phyloP scores from a whole-genome alignment of 1,140 invertebrate species.

The Achroia grisella region DNA sequence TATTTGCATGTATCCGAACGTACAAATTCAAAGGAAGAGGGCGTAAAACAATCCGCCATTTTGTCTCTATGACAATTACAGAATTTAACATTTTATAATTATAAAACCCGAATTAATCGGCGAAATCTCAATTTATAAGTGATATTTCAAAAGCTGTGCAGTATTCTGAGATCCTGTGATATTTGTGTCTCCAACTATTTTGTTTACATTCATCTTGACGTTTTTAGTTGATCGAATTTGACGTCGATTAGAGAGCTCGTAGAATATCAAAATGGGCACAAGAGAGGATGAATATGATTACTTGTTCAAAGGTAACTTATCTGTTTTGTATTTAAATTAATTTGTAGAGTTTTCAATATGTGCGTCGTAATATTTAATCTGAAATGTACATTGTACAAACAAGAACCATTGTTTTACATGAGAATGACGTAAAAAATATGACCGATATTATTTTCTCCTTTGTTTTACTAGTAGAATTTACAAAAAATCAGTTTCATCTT shows the following conservation, averaged over 20 bases:
- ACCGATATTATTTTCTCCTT: conserved; percentile 22
- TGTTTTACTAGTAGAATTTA: conserved; percentile 19
- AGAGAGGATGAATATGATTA: conserved; percentile 99
- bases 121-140: conserved; percentile 56
- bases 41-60: conserved; percentile 70
- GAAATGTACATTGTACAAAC: too few species aligned
- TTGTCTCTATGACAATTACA: conserved; percentile 62
- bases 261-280: conserved; percentile 86
- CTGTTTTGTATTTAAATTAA: too few species aligned
- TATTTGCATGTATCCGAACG: conserved; percentile 34
- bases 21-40: conserved; percentile 49
- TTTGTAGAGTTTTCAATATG: too few species aligned
- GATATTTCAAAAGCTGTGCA: conserved; percentile 58
- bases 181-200: conserved; percentile 67
- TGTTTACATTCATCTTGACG: conserved; percentile 61
- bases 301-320: conserved; percentile 97
- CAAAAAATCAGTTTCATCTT: too few species aligned
- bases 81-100: conserved; percentile 55
- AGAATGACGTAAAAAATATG: conserved; percentile 33
- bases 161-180: conserved; percentile 65
- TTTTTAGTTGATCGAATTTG: conserved; percentile 65
- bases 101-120: conserved; percentile 51
- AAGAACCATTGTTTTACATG: conserved; percentile 18
- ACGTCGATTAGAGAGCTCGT: conserved; percentile 59
- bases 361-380: too few species aligned